Percentiles rank a stretch among this genome's conserved stretches.
These are phyloP conservation scores for Anastatus disparis DNA, from an alignment of 1,140 invertebrate species.

Conservation along the genomic window DNA sequence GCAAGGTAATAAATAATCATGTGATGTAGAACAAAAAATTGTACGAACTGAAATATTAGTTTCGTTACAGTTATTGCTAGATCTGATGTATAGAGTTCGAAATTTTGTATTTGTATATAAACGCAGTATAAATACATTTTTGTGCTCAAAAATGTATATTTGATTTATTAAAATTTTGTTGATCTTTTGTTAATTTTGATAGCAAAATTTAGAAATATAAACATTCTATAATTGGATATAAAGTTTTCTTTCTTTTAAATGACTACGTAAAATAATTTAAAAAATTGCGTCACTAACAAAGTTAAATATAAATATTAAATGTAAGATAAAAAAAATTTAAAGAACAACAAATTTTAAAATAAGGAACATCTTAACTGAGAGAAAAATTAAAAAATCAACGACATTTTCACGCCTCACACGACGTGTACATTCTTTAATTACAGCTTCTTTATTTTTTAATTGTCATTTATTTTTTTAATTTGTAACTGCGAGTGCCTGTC, in stretches of 20 bases:
- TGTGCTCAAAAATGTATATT: neutral
- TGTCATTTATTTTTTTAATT: slow-evolving; percentile 27
- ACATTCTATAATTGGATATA: no score
- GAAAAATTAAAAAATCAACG: slow-evolving; percentile 3
- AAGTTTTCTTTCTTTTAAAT: no score
- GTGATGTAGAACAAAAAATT: neutral
- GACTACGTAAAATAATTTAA: no score
- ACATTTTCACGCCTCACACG: slow-evolving; percentile 12
- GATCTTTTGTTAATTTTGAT: slow-evolving; percentile 8
- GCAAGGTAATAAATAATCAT: no score
- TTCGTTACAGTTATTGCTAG: neutral
- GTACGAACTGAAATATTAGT: neutral
- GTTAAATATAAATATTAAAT: neutral
- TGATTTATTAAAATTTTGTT: slow-evolving; percentile 1
- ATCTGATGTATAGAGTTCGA: neutral
- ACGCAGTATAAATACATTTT: neutral
- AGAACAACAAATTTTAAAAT: neutral
- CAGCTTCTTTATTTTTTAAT: slow-evolving; percentile 20
- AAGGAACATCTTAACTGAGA: neutral
- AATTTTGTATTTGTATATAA: slow-evolving; percentile 3
- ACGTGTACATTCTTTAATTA: slow-evolving; percentile 34
- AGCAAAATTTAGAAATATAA: neutral
- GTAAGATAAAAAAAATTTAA: neutral
- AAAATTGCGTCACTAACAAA: no score
- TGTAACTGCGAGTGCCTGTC: slow-evolving; percentile 39